Evolutionary conservation across 2,888 invertebrate species (phyloP), one percentile per base, ranked within the genome.

Genomic region (Idaea dimidiata): DNA sequence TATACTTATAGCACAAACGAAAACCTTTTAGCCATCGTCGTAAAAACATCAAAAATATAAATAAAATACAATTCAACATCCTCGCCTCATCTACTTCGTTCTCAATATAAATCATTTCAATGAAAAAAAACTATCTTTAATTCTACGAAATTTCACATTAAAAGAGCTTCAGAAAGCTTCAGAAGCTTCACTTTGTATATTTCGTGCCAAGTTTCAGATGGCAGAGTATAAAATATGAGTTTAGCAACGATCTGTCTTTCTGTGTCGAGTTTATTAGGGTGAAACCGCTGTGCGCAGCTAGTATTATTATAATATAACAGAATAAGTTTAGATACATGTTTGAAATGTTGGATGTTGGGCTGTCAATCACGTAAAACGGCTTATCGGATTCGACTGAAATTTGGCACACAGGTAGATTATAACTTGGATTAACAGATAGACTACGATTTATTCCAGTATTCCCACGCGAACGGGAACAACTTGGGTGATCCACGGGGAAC

Each of bases 61-160:
- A 43, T 14, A 14, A 43, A 14, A 14, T 43, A 14, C 10, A 3
- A 14, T 43, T 24, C 24, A 24, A 43, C 43, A 43, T 43, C 43
- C 10, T 43, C 43, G 43, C 43, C 43, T 43, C 10, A 43, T 43
- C 43, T 43, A 43, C 10, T 43, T 10, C 10, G 7, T 43, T 43
- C 43, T 43, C 43, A 10, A 14, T 43, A 43, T 43, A 43, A 43
- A 43, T 43, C 43, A 43, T 43, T 7, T 43, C 43, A 43, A 43
- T 43, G 43, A 43, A 43, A 43, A 43, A 43, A 43, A 43, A 43
- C 43, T 43, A 43, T 43, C 43, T 43, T 43, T 43, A 43, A 43
- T 43, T 43, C 43, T 43, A 10, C 8, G 43, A 43, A 43, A 14
- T 43, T 43, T 43, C 43, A 43, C 43, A 43, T 43, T 43, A 43